These are phyloP conservation scores for Aldrovandia affinis DNA, from an alignment of 2,797 vertebrate species.

Conservation along the genomic window DNA sequence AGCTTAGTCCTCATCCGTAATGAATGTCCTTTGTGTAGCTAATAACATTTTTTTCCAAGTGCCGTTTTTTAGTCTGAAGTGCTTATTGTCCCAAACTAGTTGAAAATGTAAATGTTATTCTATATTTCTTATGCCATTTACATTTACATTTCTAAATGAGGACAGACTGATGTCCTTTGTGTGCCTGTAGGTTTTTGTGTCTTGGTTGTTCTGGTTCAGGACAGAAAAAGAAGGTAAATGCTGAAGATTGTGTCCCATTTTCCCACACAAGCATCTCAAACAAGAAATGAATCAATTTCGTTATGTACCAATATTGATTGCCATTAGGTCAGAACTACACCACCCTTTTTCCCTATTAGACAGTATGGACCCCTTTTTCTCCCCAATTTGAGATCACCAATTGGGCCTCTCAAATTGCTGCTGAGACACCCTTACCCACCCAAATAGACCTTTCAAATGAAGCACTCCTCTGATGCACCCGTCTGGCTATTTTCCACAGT, in stretches of 20 bases:
- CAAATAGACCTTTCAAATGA: neutral
- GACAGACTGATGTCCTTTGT: conserved; percentile 58
- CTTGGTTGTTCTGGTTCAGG: conserved; percentile 59
- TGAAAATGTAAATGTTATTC: conserved; percentile 56
- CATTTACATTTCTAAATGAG: conserved; percentile 61
- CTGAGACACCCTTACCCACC: neutral
- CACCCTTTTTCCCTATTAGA: no score
- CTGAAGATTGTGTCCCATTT: conserved; percentile 23
- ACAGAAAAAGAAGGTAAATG: conserved; percentile 44
- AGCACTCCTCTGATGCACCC: neutral
- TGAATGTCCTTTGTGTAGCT: conserved; percentile 66
- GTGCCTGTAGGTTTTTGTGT: conserved; percentile 28
- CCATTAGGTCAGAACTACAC: neutral
- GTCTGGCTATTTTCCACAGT: neutral
- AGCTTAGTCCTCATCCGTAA: conserved; percentile 61
- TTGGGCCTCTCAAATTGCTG: no score
- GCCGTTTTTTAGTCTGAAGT: neutral
- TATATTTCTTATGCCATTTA: neutral
- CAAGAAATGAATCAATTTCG: neutral
- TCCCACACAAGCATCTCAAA: neutral
- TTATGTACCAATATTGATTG: neutral
- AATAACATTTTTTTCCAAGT: conserved; percentile 48
- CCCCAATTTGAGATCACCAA: neutral
- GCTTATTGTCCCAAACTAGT: conserved; percentile 62
- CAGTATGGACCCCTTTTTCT: no score